Percentiles rank a stretch among this genome's conserved stretches.
phyloP scores from a whole-genome alignment of 2,888 invertebrate species.

The Cremastobaeus sp. region DNA sequence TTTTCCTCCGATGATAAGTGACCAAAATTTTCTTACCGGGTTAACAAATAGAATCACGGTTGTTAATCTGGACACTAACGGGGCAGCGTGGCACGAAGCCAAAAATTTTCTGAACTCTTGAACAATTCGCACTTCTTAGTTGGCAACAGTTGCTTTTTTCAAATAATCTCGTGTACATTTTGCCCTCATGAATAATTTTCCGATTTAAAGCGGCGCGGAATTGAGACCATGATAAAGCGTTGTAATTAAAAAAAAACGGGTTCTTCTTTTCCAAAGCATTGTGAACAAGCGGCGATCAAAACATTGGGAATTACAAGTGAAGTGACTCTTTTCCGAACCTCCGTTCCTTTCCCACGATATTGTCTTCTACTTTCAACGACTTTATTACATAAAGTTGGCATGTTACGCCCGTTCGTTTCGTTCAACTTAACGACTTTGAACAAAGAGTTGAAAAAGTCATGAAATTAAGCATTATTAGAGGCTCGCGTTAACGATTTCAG shows the following conservation, averaged over 20 bases:
- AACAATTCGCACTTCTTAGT: not conserved
- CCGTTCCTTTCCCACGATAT: conserved; percentile 32
- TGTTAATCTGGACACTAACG: no score
- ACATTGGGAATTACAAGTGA: conserved; percentile 44
- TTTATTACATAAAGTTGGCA: conserved; percentile 52
- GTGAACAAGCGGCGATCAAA: conserved; percentile 39
- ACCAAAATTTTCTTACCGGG: no score
- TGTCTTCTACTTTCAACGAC: conserved; percentile 51
- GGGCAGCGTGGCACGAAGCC: no score
- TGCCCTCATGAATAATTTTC: conserved; percentile 29
- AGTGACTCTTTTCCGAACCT: conserved; percentile 16
- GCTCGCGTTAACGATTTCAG: conserved; percentile 2
- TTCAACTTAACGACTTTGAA: conserved; percentile 43
- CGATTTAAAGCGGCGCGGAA: conserved; percentile 14
- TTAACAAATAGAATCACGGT: no score
- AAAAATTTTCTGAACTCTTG: no score
- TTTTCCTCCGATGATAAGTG: no score
- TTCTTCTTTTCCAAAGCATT: conserved; percentile 36
- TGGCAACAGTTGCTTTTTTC: conserved; percentile 1
- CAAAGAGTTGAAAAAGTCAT: conserved; percentile 33
- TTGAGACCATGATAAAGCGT: conserved; percentile 23
- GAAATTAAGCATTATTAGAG: conserved; percentile 28
- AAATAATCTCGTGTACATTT: not conserved
- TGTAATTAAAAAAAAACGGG: conserved; percentile 45
- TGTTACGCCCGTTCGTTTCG: conserved; percentile 28